These are phyloP conservation scores for Harpalus rubripes DNA, from an alignment of 2,888 invertebrate species.

Conservation along the genomic window DNA sequence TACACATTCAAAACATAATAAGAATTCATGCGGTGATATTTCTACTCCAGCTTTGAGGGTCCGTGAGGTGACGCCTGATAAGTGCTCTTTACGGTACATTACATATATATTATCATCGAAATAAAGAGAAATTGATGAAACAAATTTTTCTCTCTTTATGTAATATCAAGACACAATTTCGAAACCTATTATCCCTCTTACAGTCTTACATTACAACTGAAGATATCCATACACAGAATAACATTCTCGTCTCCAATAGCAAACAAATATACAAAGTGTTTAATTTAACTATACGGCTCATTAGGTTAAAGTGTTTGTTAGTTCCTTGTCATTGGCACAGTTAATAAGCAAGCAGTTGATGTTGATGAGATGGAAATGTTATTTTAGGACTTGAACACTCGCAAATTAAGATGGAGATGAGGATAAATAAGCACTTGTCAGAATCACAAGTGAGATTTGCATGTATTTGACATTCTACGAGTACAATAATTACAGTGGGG, in stretches of 20 bases:
- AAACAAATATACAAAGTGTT: neutral
- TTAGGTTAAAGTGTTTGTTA: neutral
- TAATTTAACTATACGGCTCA: neutral
- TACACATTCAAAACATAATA: no score
- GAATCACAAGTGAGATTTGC: neutral
- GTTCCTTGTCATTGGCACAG: neutral
- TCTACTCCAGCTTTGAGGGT: no score
- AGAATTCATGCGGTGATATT: no score
- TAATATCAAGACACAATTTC: neutral
- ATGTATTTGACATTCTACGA: neutral
- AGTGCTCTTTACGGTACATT: no score
- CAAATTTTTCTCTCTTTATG: neutral
- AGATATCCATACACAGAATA: neutral
- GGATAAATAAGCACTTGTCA: neutral
- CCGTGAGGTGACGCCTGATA: no score
- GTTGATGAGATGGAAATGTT: neutral
- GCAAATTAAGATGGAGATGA: constrained; percentile 2
- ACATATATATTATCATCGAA: no score
- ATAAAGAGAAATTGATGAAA: no score
- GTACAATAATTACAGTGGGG: no score
- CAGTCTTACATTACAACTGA: neutral
- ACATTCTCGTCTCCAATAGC: neutral
- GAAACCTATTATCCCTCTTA: constrained; percentile 1
- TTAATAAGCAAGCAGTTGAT: neutral
- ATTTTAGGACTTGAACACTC: neutral